Percentiles rank a stretch among this genome's conserved stretches.
Conservation (phyloP, 2,113 vertebrate genomes). For the Anas platyrhynchos region DNA sequence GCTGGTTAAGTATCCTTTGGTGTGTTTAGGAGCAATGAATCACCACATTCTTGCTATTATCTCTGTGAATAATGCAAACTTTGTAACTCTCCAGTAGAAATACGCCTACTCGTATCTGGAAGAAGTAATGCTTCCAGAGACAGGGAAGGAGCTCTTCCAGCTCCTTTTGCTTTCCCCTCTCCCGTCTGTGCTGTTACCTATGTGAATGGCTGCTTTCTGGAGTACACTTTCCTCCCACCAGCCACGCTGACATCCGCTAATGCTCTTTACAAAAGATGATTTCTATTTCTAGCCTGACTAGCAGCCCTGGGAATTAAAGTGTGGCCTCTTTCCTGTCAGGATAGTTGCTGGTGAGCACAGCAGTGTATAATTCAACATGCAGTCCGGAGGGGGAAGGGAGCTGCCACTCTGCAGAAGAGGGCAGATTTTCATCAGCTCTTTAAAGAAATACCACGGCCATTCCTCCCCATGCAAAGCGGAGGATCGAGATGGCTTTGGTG, state of each 20-base stretch:
- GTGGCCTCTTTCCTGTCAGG: not conserved
- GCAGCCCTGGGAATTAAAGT: not conserved
- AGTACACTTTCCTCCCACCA: not conserved
- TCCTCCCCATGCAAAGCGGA: not conserved
- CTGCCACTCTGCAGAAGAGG: not conserved
- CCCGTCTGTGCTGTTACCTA: not conserved
- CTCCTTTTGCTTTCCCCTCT: not conserved
- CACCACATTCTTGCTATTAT: not conserved
- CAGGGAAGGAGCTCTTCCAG: not conserved
- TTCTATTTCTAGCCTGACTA: conserved; percentile 11
- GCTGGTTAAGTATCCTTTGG: not conserved
- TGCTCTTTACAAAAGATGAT: not conserved
- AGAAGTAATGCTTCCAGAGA: not conserved
- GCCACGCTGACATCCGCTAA: not conserved
- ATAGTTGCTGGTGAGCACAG: not conserved
- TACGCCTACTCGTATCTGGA: not conserved
- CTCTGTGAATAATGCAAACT: conserved; percentile 2
- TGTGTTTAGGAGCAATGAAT: conserved; percentile 22
- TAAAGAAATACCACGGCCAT: not conserved
- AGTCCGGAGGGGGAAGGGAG: not conserved
- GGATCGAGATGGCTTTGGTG: not conserved
- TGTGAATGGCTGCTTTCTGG: not conserved
- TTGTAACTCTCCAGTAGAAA: not conserved
- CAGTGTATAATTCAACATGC: not conserved
- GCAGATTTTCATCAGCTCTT: not conserved